Base-by-base conservation (phyloP, 2,888 invertebrate genomes). In the Cylindroiulus punctatus region DNA sequence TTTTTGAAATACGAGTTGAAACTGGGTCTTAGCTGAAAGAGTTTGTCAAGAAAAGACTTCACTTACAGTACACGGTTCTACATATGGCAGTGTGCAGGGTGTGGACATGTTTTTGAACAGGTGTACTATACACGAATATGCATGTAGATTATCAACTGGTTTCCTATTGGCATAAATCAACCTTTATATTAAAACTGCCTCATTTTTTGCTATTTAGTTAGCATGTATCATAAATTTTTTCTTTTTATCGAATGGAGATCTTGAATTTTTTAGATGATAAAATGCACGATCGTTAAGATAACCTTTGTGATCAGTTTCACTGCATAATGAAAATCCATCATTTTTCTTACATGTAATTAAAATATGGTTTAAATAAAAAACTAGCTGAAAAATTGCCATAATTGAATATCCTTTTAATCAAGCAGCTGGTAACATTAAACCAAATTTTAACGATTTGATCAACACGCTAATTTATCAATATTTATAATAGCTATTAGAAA, bases 241-340 rank as follows among this genome's bases (percentile, higher is more conserved):
- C 26, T 4, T 30, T 76, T 76, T 76, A 30, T 76, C 0, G 30
- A 30, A 30, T n/a, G 5, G 8, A 65, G 76, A 14, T 76, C 76
- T 17, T 4, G 30, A 26, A 14, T 26, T 76, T 76, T 30, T 76
- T 14, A 30, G 76, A 76, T 76, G 10, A 10, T 30, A 17, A 76
- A n/a, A 52, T 52, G 7, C n/a, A n/a, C 5, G 52, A 52, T 52
- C 52, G 30, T 76, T 76, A 26, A 76, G 76, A 76, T 76, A 76
- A 76, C 76, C n/a, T 76, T 76, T 76, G 76, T 76, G 76, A 76
- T 76, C 30, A 17, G 30, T 30, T 76, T 76, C 26, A 5, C 76
- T 30, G 76, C 30, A 14, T 26, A 30, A 52, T 76, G 12, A 10
- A 76, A 76, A 76, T 76, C 76, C 12, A 14, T 30, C 26, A 76